These are phyloP conservation scores for Stigmatopora argus DNA, from an alignment of 2,113 vertebrate species.

Conservation along the genomic window DNA sequence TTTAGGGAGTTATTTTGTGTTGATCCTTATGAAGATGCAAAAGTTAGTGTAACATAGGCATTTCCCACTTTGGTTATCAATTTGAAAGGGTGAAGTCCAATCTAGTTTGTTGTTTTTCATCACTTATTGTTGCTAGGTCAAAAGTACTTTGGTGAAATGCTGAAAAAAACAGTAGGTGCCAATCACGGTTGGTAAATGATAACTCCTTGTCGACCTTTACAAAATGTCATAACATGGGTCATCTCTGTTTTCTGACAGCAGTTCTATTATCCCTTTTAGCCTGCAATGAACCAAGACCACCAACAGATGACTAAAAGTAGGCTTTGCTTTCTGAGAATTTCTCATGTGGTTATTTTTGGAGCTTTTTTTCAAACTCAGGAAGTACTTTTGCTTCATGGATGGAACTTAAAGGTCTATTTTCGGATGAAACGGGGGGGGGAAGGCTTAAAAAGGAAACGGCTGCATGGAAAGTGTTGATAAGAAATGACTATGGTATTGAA, in stretches of 20 bases:
- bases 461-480: constrained; percentile 12
- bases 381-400: constrained; percentile 26
- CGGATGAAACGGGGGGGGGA: neutral
- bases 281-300: constrained; percentile 8
- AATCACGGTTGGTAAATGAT: constrained; percentile 8
- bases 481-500: neutral
- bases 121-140: neutral
- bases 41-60: neutral
- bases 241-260: neutral
- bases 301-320: neutral
- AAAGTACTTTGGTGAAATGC: neutral
- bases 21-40: neutral
- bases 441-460: neutral
- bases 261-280: neutral
- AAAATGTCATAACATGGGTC: constrained; percentile 6
- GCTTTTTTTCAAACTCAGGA: constrained; percentile 24
- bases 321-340: constrained; percentile 31
- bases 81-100: neutral
- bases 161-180: neutral
- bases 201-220: constrained; percentile 2
- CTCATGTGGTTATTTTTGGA: constrained; percentile 54
- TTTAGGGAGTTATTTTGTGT: neutral
- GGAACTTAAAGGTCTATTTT: constrained; percentile 28
- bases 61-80: neutral
- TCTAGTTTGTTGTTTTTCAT: neutral